Conservation (phyloP, 2,113 vertebrate genomes). For the Syrmaticus mikado region DNA sequence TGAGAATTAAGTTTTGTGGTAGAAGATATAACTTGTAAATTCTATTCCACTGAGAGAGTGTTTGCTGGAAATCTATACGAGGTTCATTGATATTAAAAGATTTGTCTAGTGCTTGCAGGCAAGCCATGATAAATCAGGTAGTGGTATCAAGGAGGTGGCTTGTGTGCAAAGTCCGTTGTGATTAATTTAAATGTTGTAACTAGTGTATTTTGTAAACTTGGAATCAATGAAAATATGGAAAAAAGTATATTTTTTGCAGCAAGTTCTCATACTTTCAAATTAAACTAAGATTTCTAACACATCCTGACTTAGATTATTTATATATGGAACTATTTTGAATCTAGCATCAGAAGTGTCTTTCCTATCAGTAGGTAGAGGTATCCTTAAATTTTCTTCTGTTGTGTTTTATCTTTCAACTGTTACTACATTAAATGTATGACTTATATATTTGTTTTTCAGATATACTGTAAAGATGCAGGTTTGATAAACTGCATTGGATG, state of each 20-base stretch:
- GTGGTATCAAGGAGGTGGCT: background rate
- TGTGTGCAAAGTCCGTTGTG: background rate
- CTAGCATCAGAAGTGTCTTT: background rate
- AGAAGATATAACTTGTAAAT: background rate
- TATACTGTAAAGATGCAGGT: background rate
- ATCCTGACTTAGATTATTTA: background rate
- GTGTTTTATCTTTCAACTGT: background rate
- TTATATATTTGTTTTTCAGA: background rate
- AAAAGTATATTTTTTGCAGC: rapidly evolving
- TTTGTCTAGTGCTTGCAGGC: background rate
- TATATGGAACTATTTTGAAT: background rate
- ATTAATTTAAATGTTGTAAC: background rate
- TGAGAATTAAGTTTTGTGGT: background rate
- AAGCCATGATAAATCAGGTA: background rate
- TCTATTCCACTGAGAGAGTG: background rate
- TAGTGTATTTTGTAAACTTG: background rate
- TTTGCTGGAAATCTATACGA: background rate
- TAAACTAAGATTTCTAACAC: background rate
- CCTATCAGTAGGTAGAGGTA: background rate
- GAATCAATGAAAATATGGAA: background rate
- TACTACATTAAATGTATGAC: background rate
- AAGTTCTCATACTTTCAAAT: background rate
- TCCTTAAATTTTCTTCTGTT: background rate
- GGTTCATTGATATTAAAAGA: background rate
- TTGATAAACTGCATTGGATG: background rate